Base-by-base conservation (phyloP, 1,140 invertebrate genomes). In the Zaprionus ghesquierei region DNA sequence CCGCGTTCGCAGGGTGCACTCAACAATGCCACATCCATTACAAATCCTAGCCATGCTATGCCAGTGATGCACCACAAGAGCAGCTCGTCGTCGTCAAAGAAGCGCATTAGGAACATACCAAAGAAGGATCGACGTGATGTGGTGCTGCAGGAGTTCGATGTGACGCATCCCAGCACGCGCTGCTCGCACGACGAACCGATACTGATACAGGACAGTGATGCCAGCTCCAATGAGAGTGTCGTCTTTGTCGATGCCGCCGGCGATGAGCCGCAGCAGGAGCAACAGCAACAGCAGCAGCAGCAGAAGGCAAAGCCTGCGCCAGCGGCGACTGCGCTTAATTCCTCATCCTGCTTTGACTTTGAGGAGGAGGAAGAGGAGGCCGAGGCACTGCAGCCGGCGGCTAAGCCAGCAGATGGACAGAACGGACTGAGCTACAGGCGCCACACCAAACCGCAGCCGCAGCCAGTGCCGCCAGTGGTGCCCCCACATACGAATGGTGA, bases 121-220 rank as follows among this genome's bases (percentile, higher is more conserved):
- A 92, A 92, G 78, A 92, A 92, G 58, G 91, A 92, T 80, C 75
- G 90, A 0, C 81, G 90, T 12, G 77, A 91, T 33, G 64, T 77
- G 6, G 63, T 84, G 46, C 58, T 75, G 1, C 74, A 86, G 51
- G 86, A 91, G 55, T 89, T 90, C 4, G 53, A 79, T 20, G 59
- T 46, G 60, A 12, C 18, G 20, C 33, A 35, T 22, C 22, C 33
- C 12, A 10, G 31, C 31, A 33, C n/a, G 15, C n/a, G n/a, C n/a
- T n/a, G n/a, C 4, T 49, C 59, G 8, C n/a, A 18, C 0, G 79
- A 76, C 8, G 82, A 87, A 6, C 64, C 72, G 4, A 86, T 86
- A 18, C 9, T 86, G 2, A 86, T 86, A n/a, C 79, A 55, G n/a
- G 82, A 89, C 35, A 86, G 84, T 69, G 84, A 86, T 23, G 79